phyloP scores from a whole-genome alignment of 2,113 vertebrate species.

The Phoxinus phoxinus region DNA sequence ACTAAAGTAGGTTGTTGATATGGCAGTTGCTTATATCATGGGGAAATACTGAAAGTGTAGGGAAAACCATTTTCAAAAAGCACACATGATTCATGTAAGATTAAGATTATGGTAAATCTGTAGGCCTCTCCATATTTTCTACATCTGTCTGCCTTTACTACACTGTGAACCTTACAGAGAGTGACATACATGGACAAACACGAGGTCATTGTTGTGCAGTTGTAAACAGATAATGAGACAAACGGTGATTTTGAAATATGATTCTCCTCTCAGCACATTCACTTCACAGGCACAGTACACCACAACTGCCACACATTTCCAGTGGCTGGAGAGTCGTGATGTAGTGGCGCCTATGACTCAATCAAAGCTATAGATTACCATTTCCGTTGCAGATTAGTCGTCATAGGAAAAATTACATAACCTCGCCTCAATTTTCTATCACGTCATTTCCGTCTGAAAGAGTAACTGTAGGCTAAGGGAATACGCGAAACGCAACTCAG shows the following conservation, averaged over 20 bases:
- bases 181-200: not conserved
- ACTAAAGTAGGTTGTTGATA: not conserved
- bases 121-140: not conserved
- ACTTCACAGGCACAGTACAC: not conserved
- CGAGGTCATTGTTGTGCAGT: not conserved
- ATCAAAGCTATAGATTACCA: slow-evolving; percentile 30
- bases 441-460: slow-evolving; percentile 48
- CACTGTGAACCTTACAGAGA: not conserved
- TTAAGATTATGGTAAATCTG: slow-evolving; percentile 5
- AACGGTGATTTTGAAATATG: not conserved
- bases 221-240: not conserved
- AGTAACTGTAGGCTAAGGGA: not conserved
- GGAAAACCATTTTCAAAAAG: not conserved
- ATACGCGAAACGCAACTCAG: not conserved
- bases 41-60: not conserved
- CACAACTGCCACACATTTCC: not conserved
- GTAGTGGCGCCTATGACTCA: slow-evolving; percentile 36
- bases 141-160: not conserved
- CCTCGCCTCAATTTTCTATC: not conserved
- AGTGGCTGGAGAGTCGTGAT: slow-evolving; percentile 39
- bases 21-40: not conserved
- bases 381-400: slow-evolving; percentile 24
- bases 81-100: not conserved
- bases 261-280: not conserved
- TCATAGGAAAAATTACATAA: slow-evolving; percentile 49